A percentile compares a stretch with the other conserved stretches of the same genome.
Conservation (phyloP, 2,888 invertebrate species). For the Trissolcus japonicus region DNA sequence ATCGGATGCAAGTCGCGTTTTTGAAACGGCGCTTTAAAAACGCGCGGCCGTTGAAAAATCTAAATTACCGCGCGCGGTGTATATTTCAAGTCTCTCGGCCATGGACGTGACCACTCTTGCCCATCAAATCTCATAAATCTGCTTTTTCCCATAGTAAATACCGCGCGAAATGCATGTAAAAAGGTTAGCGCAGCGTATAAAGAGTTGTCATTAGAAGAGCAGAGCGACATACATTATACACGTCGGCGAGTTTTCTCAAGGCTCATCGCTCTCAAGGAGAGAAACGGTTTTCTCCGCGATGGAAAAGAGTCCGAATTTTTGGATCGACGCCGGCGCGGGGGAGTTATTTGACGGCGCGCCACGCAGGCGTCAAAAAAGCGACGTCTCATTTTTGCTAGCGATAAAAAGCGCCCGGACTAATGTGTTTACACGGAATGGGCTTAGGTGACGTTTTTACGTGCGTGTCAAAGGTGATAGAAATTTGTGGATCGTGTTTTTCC, state of each 20-base stretch:
- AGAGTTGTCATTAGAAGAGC: conserved; percentile 57
- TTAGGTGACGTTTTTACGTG: conserved; percentile 19
- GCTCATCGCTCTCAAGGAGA: conserved; percentile 48
- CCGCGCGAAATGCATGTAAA: conserved; percentile 58
- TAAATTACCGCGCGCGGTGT: conserved; percentile 1
- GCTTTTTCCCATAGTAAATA: conserved; percentile 57
- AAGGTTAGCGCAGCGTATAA: conserved; percentile 54
- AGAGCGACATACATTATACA: conserved; percentile 56
- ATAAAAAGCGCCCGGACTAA: conserved; percentile 13
- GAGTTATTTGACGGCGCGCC: conserved; percentile 65
- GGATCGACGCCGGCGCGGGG: conserved; percentile 49
- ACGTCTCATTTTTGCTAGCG: conserved; percentile 25
- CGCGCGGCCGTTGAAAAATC: not conserved
- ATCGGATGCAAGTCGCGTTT: conserved; percentile 1
- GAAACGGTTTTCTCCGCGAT: conserved; percentile 51
- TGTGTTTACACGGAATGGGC: conserved; percentile 46
- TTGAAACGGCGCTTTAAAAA: too few species aligned
- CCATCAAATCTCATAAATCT: conserved; percentile 52
- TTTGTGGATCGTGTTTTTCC: conserved; percentile 52
- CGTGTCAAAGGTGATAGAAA: conserved; percentile 55
- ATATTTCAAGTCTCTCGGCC: too few species aligned
- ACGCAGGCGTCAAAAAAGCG: conserved; percentile 61
- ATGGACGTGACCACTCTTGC: conserved; percentile 16
- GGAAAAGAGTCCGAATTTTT: conserved; percentile 52
- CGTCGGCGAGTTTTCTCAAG: conserved; percentile 58